These are phyloP conservation scores for Trissolcus japonicus DNA, from an alignment of 2,888 invertebrate genomes.

Conservation along the genomic window DNA sequence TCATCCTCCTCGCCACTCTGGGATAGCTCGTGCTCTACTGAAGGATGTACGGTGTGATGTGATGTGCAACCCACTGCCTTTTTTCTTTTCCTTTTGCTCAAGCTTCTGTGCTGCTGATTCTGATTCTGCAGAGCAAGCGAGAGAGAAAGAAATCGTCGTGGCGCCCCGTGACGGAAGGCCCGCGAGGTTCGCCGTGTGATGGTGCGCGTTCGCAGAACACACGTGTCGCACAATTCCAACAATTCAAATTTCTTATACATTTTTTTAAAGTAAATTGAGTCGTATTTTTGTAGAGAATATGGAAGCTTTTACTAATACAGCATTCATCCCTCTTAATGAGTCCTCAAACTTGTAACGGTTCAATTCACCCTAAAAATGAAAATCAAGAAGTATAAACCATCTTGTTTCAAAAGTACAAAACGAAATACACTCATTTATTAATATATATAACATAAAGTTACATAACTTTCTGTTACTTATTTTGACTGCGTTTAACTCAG, in stretches of 20 bases:
- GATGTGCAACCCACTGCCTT: constrained; percentile 20
- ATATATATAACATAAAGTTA: no score
- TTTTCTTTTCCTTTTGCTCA: constrained; percentile 9
- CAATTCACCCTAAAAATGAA: no score
- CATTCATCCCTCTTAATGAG: no score
- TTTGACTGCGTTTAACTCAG: no score
- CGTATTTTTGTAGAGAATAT: no score
- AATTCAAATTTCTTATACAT: background rate
- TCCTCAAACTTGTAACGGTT: no score
- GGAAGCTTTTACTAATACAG: no score
- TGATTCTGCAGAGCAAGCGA: background rate
- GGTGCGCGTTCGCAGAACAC: background rate
- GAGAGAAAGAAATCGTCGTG: constrained; percentile 3
- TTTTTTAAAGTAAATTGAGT: no score
- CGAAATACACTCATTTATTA: no score
- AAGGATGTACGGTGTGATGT: background rate
- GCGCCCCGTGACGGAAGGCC: constrained; percentile 13
- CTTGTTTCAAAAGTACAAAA: no score
- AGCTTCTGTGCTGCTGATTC: constrained; percentile 4
- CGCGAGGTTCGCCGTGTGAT: constrained; percentile 1
- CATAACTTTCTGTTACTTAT: no score
- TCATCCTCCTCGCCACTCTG: background rate
- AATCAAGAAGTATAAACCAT: no score
- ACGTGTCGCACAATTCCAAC: background rate
- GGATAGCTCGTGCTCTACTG: background rate